phyloP scores from a whole-genome alignment of 92 coral and sea anemone species.

The Pocillopora meandrina region DNA sequence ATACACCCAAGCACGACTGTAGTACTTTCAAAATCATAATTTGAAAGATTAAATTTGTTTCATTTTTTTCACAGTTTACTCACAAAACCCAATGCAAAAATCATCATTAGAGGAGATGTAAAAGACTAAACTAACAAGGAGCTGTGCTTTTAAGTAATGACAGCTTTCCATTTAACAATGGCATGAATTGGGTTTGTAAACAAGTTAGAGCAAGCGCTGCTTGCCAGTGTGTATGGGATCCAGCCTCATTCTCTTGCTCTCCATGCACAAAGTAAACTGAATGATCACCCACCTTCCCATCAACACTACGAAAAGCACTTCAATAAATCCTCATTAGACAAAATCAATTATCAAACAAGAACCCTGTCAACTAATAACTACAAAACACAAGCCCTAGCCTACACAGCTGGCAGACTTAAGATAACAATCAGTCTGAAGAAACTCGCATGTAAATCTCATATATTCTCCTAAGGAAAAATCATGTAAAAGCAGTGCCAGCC shows the following conservation, averaged over 20 bases:
- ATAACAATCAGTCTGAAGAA: too few species aligned
- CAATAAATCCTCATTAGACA: neutral
- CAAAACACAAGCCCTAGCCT: conserved; percentile 2
- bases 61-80: neutral
- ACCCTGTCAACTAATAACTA: neutral
- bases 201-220: conserved; percentile 40
- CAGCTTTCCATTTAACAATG: neutral
- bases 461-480: too few species aligned
- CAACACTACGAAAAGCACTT: conserved; percentile 13
- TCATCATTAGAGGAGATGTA: neutral
- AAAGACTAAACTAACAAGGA: neutral
- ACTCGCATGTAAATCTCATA: too few species aligned
- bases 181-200: conserved; percentile 12
- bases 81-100: neutral
- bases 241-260: conserved; percentile 37
- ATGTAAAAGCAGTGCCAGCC: too few species aligned
- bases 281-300: neutral
- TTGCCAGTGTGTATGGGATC: conserved; percentile 30
- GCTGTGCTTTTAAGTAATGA: neutral
- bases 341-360: conserved; percentile 8
- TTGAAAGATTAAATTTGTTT: neutral
- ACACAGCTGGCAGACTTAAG: too few species aligned
- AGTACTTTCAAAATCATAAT: too few species aligned
- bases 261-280: conserved; percentile 16
- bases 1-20: too few species aligned